These are phyloP conservation scores for Nyctereutes procyonoides DNA, from an alignment of 2,113 vertebrate species.

Conservation along the genomic window DNA sequence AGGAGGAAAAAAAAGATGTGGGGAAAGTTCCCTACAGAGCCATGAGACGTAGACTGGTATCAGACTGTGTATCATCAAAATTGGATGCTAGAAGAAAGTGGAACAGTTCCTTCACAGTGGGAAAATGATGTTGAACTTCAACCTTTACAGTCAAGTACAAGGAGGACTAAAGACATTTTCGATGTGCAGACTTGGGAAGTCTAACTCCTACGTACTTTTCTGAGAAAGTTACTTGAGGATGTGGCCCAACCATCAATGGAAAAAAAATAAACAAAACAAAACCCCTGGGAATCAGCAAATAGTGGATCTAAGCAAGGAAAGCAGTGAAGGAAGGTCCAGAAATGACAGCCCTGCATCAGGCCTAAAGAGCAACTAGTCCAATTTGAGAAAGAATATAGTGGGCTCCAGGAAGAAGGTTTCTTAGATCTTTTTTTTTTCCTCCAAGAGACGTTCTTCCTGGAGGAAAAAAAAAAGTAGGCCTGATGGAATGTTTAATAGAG, in stretches of 20 bases:
- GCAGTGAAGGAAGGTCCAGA: not conserved
- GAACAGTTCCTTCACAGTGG: slow-evolving; percentile 30
- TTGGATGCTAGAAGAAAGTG: slow-evolving; percentile 32
- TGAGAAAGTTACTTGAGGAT: slow-evolving; percentile 66
- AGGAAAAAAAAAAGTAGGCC: not conserved
- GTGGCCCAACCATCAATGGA: slow-evolving; percentile 32
- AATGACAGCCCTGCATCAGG: not conserved
- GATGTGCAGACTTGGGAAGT: slow-evolving; percentile 27
- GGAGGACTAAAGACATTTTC: slow-evolving; percentile 39
- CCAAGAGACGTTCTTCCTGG: not conserved
- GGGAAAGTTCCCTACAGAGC: slow-evolving; percentile 21
- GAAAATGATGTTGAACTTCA: slow-evolving; percentile 1
- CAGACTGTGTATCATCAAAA: slow-evolving; percentile 16
- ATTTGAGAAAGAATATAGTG: slow-evolving; percentile 41
- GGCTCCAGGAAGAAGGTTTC: not conserved
- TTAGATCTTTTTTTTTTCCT: too few relatives aligned
- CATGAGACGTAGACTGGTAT: not conserved
- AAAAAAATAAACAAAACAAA: slow-evolving; percentile 21
- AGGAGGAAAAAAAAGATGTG: not conserved
- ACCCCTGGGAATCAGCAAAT: slow-evolving; percentile 29
- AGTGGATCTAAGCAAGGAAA: slow-evolving; percentile 50
- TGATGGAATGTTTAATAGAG: slow-evolving; percentile 17
- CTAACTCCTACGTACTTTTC: slow-evolving; percentile 46
- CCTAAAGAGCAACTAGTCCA: slow-evolving; percentile 33
- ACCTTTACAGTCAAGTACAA: slow-evolving; percentile 12